Base-by-base conservation (phyloP, 2,888 invertebrate genomes). In the Gerris lacustris region DNA sequence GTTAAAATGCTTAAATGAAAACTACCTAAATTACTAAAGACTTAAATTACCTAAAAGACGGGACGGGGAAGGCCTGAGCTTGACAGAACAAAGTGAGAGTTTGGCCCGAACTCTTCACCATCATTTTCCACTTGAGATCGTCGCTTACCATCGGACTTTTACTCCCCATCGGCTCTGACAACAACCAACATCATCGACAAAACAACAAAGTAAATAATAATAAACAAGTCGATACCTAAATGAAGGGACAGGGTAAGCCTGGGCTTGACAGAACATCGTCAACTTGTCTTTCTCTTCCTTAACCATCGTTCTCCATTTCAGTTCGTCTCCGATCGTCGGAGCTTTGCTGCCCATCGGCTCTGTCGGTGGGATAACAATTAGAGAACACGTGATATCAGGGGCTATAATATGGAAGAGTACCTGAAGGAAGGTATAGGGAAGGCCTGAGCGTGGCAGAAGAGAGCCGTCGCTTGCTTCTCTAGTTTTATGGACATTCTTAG, bases 401-500 rank as follows among this genome's bases (percentile, higher is more conserved):
- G 1, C 31, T 31, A 4, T 31, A 31, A 31, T 31, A 31, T 31
- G 31, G 31, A 31, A 31, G 79, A 78, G 17, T 77, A 76, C 76
- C 76, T 74, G 72, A 74, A 75, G 66, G 74, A 73, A 15, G 75
- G 75, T 55, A 76, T 72, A 62, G 75, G 76, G 70, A 82, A 85
- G 7, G 86, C 87, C 80, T 89, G 88, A 68, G 88, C 87, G 77
- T 87, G 87, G 79, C 88, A 89, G 45, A 79, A 77, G 44, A 82
- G 76, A 70, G 83, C 68, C 47, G 76, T 73, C 45, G 77, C 78
- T 71, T 77, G 77, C 9, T 55, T 9, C 9, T 11, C 15, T 55
- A 11, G 55, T 15, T 55, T 55, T 55, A 55, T 55, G 2, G 55
- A 11, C 55, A 74, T 74, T 70, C 72, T 69, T 67, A 73, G 75